Evolutionary conservation across 2,888 invertebrate genomes (phyloP).

Genomic region (Tortricodes alternella): DNA sequence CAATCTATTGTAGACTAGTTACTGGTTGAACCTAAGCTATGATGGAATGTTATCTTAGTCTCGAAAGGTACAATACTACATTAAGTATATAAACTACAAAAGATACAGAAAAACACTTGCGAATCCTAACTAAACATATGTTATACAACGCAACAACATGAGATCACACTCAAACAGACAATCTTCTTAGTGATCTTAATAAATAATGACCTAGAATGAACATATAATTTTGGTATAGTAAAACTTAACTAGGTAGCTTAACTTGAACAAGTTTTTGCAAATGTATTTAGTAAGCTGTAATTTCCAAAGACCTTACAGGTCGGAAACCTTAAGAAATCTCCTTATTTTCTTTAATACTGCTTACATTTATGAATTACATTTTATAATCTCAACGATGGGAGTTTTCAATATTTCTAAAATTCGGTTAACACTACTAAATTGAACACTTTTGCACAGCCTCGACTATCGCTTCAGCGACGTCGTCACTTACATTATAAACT

Average conservation of each 20-base stretch:
- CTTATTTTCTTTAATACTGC: slow-evolving; percentile 63
- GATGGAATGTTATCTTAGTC: slow-evolving; percentile 66
- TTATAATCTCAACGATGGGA: slow-evolving; percentile 78
- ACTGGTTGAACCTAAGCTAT: slow-evolving; percentile 61
- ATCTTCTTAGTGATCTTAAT: slow-evolving; percentile 67
- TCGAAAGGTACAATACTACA: slow-evolving; percentile 58
- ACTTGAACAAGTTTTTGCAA: slow-evolving; percentile 45
- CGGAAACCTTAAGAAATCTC: slow-evolving; percentile 49
- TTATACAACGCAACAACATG: slow-evolving; percentile 63
- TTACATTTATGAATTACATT: slow-evolving; percentile 60
- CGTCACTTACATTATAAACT: slow-evolving; percentile 69
- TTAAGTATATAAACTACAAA: slow-evolving; percentile 36
- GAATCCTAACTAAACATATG: slow-evolving; percentile 51
- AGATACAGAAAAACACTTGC: slow-evolving; percentile 63
- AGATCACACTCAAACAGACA: slow-evolving; percentile 75
- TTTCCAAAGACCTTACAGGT: slow-evolving; percentile 56
- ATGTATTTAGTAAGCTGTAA: slow-evolving; percentile 54
- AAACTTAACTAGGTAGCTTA: slow-evolving; percentile 59
- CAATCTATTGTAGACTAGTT: slow-evolving; percentile 64
- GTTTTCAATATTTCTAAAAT: slow-evolving; percentile 66
- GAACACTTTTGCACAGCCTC: slow-evolving; percentile 83
- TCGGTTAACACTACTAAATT: slow-evolving; percentile 71
- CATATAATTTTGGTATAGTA: slow-evolving; percentile 77
- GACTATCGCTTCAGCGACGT: slow-evolving; percentile 67
- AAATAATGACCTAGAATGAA: slow-evolving; percentile 77